These are phyloP conservation scores for Nomada lathburiana DNA, from an alignment of 2,888 invertebrate genomes.

Conservation along the genomic window DNA sequence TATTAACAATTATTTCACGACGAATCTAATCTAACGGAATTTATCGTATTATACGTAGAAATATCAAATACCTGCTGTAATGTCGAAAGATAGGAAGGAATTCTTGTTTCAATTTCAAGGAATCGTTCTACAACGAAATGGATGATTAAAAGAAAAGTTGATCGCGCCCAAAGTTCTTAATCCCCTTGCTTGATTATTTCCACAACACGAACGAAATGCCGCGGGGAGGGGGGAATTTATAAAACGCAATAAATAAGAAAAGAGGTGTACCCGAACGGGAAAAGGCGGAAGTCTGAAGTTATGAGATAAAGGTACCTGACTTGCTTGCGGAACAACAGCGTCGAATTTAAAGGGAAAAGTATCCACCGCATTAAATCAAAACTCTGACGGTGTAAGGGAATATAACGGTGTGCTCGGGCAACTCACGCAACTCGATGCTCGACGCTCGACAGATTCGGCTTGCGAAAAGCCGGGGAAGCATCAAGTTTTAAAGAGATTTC, in stretches of 20 bases:
- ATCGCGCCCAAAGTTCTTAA: too few species aligned
- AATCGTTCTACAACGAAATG: too few species aligned
- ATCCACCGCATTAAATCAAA: conserved; percentile 24
- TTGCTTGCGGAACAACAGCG: not conserved
- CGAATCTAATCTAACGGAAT: not conserved
- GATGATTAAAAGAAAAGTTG: too few species aligned
- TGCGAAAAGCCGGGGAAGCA: conserved; percentile 1
- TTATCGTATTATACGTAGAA: not conserved
- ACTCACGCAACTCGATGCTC: not conserved
- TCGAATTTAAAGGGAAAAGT: conserved; percentile 1
- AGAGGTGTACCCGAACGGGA: not conserved
- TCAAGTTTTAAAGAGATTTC: conserved; percentile 56
- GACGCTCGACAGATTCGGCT: conserved; percentile 36
- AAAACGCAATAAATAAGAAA: too few species aligned
- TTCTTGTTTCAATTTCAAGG: too few species aligned
- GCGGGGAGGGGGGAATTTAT: too few species aligned
- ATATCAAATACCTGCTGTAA: too few species aligned
- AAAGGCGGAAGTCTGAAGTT: not conserved
- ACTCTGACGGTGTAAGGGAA: not conserved
- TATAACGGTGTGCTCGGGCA: not conserved
- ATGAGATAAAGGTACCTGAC: not conserved
- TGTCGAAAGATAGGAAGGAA: too few species aligned
- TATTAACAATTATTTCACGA: not conserved
- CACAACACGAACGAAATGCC: too few species aligned
- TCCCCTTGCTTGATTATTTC: too few species aligned